A percentile compares a stretch with the other conserved stretches of the same genome.
Conservation (phyloP, 1,140 invertebrate species). For the Marisa cornuarietis region DNA sequence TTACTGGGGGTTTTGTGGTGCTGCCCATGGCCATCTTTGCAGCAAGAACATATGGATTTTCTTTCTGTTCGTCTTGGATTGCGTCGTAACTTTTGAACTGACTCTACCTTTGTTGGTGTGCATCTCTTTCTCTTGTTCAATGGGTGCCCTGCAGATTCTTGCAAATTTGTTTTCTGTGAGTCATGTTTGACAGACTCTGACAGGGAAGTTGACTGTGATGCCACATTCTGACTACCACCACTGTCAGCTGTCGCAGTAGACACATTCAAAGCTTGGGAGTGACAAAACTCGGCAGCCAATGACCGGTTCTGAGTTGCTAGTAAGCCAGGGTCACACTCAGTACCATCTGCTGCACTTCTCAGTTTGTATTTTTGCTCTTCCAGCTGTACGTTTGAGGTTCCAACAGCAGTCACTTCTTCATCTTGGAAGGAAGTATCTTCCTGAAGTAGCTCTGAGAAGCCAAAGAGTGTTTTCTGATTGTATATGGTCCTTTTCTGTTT, state of each 20-base stretch:
- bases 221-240: neutral
- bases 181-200: neutral
- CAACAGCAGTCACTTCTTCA: neutral
- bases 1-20: neutral
- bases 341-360: neutral
- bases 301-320: neutral
- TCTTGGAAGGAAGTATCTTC: neutral
- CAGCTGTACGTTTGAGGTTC: no score
- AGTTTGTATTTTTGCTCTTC: neutral
- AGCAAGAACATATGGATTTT: constrained; percentile 12
- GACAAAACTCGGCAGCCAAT: neutral
- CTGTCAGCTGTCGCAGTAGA: neutral
- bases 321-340: neutral
- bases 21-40: neutral
- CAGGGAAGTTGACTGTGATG: neutral
- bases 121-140: constrained; percentile 42
- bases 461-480: neutral
- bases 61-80: constrained; percentile 21
- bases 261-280: neutral
- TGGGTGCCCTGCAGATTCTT: constrained; percentile 20
- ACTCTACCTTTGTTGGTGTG: constrained; percentile 38
- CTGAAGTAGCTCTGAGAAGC: constrained; percentile 10
- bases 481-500: neutral
- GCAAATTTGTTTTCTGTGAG: constrained; percentile 15
- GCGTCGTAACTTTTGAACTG: constrained; percentile 2